Base-by-base conservation (phyloP, 2,797 vertebrate species). In the Mormyrops boulengeri region DNA sequence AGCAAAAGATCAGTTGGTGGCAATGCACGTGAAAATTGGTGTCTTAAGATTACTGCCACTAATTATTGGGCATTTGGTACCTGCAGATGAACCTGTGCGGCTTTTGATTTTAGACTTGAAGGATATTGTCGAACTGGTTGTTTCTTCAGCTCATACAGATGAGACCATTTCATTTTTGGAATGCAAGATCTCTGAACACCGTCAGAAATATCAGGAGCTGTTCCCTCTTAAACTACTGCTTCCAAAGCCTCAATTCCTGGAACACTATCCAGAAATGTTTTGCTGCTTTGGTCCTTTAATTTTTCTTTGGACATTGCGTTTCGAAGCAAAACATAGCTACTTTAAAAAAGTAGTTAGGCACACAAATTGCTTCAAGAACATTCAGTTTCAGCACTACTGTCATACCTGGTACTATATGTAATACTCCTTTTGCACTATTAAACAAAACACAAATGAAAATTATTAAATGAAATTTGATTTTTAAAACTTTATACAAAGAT, bases 241-340 rank as follows among this genome's bases (percentile, higher is more conserved):
- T 5, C 87, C 89, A 90, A 90, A 90, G 7, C 89, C 88, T 88
- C 86, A 90, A 34, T 90, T 53, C 57, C 53, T 90, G 50, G 66
- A 90, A 73, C 89, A 88, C 62, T 90, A 90, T 88, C 87, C 89
- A 11, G 85, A 69, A 88, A 88, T 90, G 85, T 88, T 90, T 53
- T 6, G 17, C 9, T 55, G 8, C 62, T 88, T 90, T 90, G 89
- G 87, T 80, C 89, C 85, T 9, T n/a, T 88, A 50, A 86, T 90
- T 88, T 69, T 52, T 7, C 55, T 90, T 14, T 90, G 89, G 88
- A 85, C 80, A 57, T 52, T 89, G 88, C 52, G 53, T 4, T 85
- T 89, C 30, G 52, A 89, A 22, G 77, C 88, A 80, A 66, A 89
- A 19, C 89, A 88, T 53, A 60, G 66, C 38, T 80, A 55, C 84